Conservation (phyloP, 2,888 invertebrate species). For the Microdon myrmicae region DNA sequence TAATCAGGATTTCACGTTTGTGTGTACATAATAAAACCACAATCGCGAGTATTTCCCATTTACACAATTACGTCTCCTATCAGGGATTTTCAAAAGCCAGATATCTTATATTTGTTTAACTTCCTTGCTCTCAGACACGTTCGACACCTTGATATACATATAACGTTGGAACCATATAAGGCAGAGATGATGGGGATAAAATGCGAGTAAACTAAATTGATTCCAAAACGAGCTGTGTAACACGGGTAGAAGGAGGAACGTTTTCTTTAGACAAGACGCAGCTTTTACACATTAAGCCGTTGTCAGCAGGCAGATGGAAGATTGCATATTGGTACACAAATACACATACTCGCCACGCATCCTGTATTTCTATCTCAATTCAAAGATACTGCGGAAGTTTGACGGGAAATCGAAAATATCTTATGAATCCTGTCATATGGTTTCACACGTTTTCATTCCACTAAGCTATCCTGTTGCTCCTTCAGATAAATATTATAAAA, state of each 20-base stretch:
- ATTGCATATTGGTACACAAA: too few relatives aligned
- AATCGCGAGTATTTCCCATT: slow-evolving; percentile 1
- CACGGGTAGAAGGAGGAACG: slow-evolving; percentile 19
- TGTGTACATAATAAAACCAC: slow-evolving; percentile 2
- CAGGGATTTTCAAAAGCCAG: slow-evolving; percentile 36
- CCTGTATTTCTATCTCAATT: too few relatives aligned
- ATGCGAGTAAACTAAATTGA: too few relatives aligned
- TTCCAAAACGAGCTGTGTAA: slow-evolving; percentile 16
- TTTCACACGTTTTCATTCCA: too few relatives aligned
- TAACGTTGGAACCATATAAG: too few relatives aligned
- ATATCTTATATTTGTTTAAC: slow-evolving; percentile 45
- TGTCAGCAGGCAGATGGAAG: too few relatives aligned
- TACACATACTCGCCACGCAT: slow-evolving; percentile 1
- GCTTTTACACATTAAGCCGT: slow-evolving; percentile 44
- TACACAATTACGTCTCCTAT: not conserved
- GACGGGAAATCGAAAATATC: slow-evolving; percentile 49
- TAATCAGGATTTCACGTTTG: not conserved
- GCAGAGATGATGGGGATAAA: slow-evolving; percentile 11
- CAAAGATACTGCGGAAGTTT: slow-evolving; percentile 23
- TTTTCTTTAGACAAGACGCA: slow-evolving; percentile 35
- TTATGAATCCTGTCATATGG: slow-evolving; percentile 21
- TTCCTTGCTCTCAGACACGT: slow-evolving; percentile 36
- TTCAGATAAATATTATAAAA: too few relatives aligned
- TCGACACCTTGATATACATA: too few relatives aligned
- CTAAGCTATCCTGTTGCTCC: too few relatives aligned